Percentiles rank a stretch among this genome's conserved stretches.
Evolutionary conservation across 2,888 invertebrate species (phyloP).

Genomic region (Leucoma salicis): DNA sequence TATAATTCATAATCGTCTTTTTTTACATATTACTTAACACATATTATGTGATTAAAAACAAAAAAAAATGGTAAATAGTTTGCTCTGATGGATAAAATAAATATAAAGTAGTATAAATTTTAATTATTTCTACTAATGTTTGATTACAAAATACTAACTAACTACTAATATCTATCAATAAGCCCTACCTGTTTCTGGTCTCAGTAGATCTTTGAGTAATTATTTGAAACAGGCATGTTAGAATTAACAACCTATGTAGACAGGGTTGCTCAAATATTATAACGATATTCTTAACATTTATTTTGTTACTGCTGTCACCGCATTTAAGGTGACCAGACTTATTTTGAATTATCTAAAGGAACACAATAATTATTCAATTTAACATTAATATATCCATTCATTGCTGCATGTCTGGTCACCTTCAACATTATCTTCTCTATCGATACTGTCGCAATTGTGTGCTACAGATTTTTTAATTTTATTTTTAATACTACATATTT

Average conservation of each 20-base stretch:
- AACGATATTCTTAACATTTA: slow-evolving; percentile 45
- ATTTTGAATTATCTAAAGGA: slow-evolving; percentile 8
- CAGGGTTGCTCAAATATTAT: slow-evolving; percentile 59
- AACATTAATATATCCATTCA: slow-evolving; percentile 44
- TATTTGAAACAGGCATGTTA: slow-evolving; percentile 61
- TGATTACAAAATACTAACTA: too few species aligned
- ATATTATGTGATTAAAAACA: too few species aligned
- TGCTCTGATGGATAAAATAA: too few species aligned
- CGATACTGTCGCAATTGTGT: slow-evolving; percentile 53
- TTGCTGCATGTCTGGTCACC: slow-evolving; percentile 82
- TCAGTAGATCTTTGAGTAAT: slow-evolving; percentile 32
- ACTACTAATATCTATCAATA: slow-evolving; percentile 12
- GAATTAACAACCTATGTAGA: slow-evolving; percentile 67
- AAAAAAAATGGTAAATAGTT: too few species aligned
- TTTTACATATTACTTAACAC: too few species aligned
- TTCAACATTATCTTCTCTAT: slow-evolving; percentile 49
- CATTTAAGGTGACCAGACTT: slow-evolving; percentile 77
- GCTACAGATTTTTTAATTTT: slow-evolving; percentile 54
- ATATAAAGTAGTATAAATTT: too few species aligned
- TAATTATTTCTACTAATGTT: too few species aligned
- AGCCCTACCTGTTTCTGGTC: slow-evolving; percentile 33
- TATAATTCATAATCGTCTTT: too few species aligned
- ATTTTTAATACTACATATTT: slow-evolving; percentile 35
- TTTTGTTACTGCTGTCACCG: slow-evolving; percentile 69
- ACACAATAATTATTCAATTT: slow-evolving; percentile 8